Evolutionary conservation across 2,797 vertebrate genomes (phyloP).

Genomic region (Microctenopoma lineatum): DNA sequence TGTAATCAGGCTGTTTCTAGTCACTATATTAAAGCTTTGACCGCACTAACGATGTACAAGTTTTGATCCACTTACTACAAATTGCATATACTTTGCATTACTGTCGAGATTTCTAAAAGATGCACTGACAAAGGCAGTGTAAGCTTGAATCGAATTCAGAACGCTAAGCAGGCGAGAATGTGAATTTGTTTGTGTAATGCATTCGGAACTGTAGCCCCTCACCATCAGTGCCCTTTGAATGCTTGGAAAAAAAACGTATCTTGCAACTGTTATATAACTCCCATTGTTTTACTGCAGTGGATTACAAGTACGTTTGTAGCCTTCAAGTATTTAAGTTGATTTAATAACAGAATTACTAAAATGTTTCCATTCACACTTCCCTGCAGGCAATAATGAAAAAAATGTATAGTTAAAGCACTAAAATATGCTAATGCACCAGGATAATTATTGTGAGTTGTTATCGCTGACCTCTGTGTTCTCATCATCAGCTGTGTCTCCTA

Average conservation of each 20-base stretch:
- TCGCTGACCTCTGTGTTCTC: constrained; percentile 16
- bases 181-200: constrained; percentile 3
- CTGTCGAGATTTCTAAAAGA: constrained; percentile 1
- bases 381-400: constrained; percentile 16
- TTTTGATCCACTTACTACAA: constrained; percentile 43
- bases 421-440: constrained; percentile 48
- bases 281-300: constrained; percentile 5
- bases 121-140: constrained; percentile 10
- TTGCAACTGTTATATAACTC: neutral
- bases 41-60: constrained; percentile 22
- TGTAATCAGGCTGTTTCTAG: constrained; percentile 1
- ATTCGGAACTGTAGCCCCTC: constrained; percentile 4
- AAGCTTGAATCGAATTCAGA: constrained; percentile 3
- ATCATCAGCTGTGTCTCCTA: constrained; percentile 14
- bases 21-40: constrained; percentile 29
- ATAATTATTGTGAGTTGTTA: constrained; percentile 10
- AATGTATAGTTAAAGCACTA: constrained; percentile 45
- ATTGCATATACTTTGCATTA: constrained; percentile 4
- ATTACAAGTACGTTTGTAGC: constrained; percentile 15
- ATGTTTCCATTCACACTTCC: constrained; percentile 33
- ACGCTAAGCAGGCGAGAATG: constrained; percentile 6
- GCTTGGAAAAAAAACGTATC: neutral
- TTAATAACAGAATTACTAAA: constrained; percentile 6
- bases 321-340: constrained; percentile 24
- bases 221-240: neutral